Evolutionary conservation across 2,113 vertebrate species (phyloP), one percentile per base, ranked within the genome.

Genomic region (Pardalotus punctatus): DNA sequence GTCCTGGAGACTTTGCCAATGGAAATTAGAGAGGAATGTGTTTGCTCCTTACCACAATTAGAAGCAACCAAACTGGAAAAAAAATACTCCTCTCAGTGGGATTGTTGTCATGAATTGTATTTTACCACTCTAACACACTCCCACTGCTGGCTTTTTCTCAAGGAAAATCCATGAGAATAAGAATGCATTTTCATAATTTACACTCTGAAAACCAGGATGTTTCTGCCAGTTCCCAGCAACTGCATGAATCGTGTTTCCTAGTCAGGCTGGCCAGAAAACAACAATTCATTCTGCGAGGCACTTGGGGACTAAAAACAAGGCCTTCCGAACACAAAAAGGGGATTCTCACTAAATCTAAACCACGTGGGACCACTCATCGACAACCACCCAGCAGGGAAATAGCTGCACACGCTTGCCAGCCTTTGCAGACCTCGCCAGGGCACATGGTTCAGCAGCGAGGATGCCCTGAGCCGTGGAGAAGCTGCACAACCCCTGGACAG

Each of bases 31-130:
- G 77, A 95, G 93, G 88, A 88, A 81, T 78, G 87, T 83, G 72
- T 95, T 97, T 97, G 97, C 86, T 96, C 88, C 96, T 96, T 77
- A 89, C 81, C 95, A 81, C 40, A 50, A 95, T 95, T 89, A 95
- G 81, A 96, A 96, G 90, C 66, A 87, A 96, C 61, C 6, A 1
- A 95, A 77, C 70, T 45, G 5, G 38, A 80, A 91, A 76, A 81
- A 84, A 87, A 91, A 9, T 53, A 38, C 31, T 84, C 50, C 71
- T 78, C 94, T 93, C 53, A 25, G 61, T 88, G 65, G 92, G 93
- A 88, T 64, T 91, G 83, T 88, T 86, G 94, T 97, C 76, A 84
- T 86, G 91, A 66, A 81, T 96, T 96, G 79, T 96, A 91, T 96
- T 89, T 93, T 69, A 95, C 94, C 78, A 73, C 87, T 89, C 93